Base-by-base conservation (phyloP, 1,140 invertebrate species). In the Phocides pigmalion region DNA sequence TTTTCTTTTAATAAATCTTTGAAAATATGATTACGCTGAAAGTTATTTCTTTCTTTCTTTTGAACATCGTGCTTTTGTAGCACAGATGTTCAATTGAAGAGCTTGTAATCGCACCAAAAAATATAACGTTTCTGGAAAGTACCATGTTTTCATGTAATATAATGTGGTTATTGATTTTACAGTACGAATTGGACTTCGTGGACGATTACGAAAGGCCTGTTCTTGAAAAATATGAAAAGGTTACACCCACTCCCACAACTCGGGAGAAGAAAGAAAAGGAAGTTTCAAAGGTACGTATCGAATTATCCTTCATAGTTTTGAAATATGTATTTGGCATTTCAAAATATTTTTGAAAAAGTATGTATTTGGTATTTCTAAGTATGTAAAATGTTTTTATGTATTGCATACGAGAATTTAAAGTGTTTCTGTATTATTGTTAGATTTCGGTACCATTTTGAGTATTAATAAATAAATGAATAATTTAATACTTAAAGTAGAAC, bases 201-300 rank as follows among this genome's bases (percentile, higher is more conserved):
- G 91, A 92, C 39, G 95, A 95, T 81, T 95, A 95, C 68, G 94
- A 95, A 62, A 92, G 94, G 51, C 90, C 94, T 11, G 94, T 95
- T 5, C 91, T 95, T 11, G 95, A 95, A 74, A 95, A 95, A 83
- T 95, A 93, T 68, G 92, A 93, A 70, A 93, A 93, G 68, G 84
- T 92, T 35, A 72, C 89, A 8, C 91, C 90, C 15, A 91, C 91
- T 50, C 89, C 90, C 6, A 82, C 72, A 8, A 66, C 80, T 9
- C 63, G 67, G 54, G 87, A 91, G 53, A 90, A 90, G 82, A 90
- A 90, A 70, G 85, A 89, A 82, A 89, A 89, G 61, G 87, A 87
- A 74, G 37, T 74, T 28, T 20, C 71, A 51, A 84, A 84, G 81
- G 87, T 88, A 74, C 5, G 20, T 22, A 22, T 2, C 5, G 5